Percentiles rank a stretch among this genome's conserved stretches.
Evolutionary conservation across 2,888 invertebrate species (phyloP).

Genomic region (Sinodicranocentrus sp.): DNA sequence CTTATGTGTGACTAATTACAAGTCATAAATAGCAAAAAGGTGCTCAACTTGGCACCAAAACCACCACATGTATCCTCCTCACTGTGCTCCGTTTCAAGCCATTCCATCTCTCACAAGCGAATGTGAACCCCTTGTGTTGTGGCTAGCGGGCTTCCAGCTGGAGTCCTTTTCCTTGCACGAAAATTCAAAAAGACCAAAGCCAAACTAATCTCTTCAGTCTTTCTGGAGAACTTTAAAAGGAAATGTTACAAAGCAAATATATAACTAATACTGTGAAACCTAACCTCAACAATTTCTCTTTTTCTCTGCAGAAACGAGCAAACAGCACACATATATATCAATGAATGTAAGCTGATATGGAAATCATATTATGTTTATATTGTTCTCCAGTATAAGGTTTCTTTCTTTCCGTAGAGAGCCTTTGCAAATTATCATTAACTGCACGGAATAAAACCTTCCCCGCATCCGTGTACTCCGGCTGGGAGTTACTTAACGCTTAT

Average conservation of each 20-base stretch:
- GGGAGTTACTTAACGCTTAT: no score
- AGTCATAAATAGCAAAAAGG: constrained; percentile 70
- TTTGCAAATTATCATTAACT: constrained; percentile 55
- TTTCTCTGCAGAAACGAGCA: background rate
- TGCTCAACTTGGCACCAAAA: constrained; percentile 62
- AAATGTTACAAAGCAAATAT: background rate
- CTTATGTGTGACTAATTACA: constrained; percentile 72
- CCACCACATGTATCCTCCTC: constrained; percentile 33
- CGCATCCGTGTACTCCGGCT: background rate
- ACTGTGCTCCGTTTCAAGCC: background rate
- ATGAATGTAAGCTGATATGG: no score
- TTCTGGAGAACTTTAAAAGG: background rate
- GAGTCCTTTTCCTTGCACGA: no score
- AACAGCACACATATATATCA: no score
- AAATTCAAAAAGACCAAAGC: background rate
- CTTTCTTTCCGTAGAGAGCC: background rate
- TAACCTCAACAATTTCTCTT: constrained; percentile 48
- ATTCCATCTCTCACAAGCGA: background rate
- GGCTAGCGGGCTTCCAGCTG: no score
- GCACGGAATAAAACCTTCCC: constrained; percentile 37
- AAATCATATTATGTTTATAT: no score
- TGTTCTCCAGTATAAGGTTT: no score
- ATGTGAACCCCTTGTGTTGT: background rate
- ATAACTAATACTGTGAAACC: constrained; percentile 2
- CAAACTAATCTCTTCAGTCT: constrained; percentile 29